A percentile compares a stretch with the other conserved stretches of the same genome.
These are phyloP conservation scores for Isaurus tuberculatus DNA, from an alignment of 92 coral and sea anemone species.

Conservation along the genomic window DNA sequence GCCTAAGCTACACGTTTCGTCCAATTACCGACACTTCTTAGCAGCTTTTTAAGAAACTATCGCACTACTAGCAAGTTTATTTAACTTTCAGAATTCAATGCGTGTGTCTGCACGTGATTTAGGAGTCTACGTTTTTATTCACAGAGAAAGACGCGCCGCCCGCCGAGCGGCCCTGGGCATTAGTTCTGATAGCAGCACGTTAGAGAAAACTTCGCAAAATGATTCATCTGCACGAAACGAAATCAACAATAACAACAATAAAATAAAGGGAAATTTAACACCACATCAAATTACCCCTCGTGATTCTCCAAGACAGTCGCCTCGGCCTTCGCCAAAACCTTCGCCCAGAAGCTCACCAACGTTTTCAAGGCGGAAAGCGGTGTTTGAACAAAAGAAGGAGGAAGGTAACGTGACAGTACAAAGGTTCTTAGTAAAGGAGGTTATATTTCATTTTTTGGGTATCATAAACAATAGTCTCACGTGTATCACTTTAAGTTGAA, in stretches of 20 bases:
- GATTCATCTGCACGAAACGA: not conserved
- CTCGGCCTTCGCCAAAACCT: constrained; percentile 71
- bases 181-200: constrained; percentile 58
- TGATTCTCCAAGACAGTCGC: constrained; percentile 65
- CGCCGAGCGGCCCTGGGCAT: constrained; percentile 84
- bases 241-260: constrained; percentile 21
- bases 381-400: constrained; percentile 70
- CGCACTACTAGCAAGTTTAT: no score
- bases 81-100: no score
- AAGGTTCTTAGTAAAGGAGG: no score
- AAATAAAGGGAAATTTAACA: not conserved
- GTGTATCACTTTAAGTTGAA: no score
- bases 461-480: no score
- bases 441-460: no score
- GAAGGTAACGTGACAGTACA: constrained; percentile 51
- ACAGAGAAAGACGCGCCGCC: constrained; percentile 87
- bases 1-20: no score
- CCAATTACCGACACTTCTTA: no score
- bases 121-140: not conserved
- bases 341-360: constrained; percentile 78
- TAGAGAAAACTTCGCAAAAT: constrained; percentile 45
- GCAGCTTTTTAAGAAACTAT: no score
- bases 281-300: constrained; percentile 48
- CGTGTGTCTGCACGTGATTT: not conserved
- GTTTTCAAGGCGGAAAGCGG: constrained; percentile 68